phyloP scores from a whole-genome alignment of 2,113 vertebrate species.

The Otolemur garnettii region DNA sequence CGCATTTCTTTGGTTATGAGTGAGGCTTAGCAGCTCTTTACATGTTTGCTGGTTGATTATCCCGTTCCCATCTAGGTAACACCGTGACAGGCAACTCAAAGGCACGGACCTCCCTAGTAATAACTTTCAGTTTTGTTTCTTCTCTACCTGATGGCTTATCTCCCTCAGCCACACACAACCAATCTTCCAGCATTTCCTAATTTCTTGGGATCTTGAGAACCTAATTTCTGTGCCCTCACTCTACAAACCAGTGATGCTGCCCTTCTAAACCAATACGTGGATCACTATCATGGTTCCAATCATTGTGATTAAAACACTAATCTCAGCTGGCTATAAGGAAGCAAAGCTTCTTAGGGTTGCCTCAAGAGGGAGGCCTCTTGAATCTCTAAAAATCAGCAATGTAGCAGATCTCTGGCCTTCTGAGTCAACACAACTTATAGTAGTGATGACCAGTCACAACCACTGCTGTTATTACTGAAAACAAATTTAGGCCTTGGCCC shows the following conservation, averaged over 20 bases:
- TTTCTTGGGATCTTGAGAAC: slow-evolving; percentile 29
- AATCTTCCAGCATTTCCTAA: not conserved
- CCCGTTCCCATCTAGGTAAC: not conserved
- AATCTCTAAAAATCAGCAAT: not conserved
- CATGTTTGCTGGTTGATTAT: slow-evolving; percentile 38
- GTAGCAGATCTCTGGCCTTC: not conserved
- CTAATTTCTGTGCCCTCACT: not conserved
- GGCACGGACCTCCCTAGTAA: not conserved
- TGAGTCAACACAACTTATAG: not conserved
- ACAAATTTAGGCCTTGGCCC: not conserved
- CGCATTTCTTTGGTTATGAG: slow-evolving; percentile 54
- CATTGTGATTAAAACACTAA: not conserved
- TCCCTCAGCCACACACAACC: not conserved
- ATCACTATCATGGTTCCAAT: not conserved
- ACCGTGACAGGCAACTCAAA: not conserved
- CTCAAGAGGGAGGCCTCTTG: not conserved
- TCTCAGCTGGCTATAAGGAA: not conserved
- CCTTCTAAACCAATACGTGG: not conserved
- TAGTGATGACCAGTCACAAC: not conserved
- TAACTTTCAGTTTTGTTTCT: not conserved
- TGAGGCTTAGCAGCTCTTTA: slow-evolving; percentile 41
- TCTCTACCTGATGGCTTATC: not conserved
- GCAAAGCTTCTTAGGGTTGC: not conserved
- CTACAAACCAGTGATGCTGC: not conserved
- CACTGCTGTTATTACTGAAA: not conserved